Evolutionary conservation across 2,113 vertebrate species (phyloP), one percentile per base, ranked within the genome.

Genomic region (Urocynchramus pylzowi): DNA sequence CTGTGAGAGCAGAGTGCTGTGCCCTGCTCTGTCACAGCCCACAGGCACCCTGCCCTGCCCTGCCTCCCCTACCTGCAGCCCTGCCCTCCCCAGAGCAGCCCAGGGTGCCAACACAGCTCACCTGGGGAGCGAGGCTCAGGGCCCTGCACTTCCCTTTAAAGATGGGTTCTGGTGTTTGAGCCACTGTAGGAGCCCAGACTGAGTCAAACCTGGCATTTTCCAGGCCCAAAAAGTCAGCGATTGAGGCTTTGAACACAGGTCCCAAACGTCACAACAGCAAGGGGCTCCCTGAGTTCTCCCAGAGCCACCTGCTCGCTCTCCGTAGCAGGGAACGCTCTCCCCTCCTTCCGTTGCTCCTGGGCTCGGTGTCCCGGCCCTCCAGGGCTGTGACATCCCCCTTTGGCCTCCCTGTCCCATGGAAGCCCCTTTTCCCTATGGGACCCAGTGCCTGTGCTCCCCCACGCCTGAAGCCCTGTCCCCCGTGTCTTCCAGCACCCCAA

Each of bases 51-150:
- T 59, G 50, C 53, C 37, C 57, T 12, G 22, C 28, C 47, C 50
- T 64, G 28, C 11, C 33, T 35, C 6, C 10, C 18, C 17, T 10
- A 1, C 45, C 30, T 17, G 37, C 60, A n/a, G 37, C 9, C 22
- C 52, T 39, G 50, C 45, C 77, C 44, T 26, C 6, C 2, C 21
- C 10, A 8, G 15, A 13, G 27, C 85, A 37, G 57, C 56, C 7
- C 37, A 2, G 24, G 6, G 1, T 20, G 17, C 33, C 7, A 1
- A 2, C 2, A 4, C 15, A 47, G 37, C 45, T 37, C 70, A 16
- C 18, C 39, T 1, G 3, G 4, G 15, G 9, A 41, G 2, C 2
- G 3, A 1, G 30, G 15, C 1, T 1, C 0, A 1, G 3, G 4
- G 4, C 7, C 2, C 42, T 10, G 4, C 4, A 1, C 22, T 6